Evolutionary conservation across 2,797 vertebrate genomes (phyloP), one percentile per base, ranked within the genome.

Genomic region (Sebastolobus alascanus): DNA sequence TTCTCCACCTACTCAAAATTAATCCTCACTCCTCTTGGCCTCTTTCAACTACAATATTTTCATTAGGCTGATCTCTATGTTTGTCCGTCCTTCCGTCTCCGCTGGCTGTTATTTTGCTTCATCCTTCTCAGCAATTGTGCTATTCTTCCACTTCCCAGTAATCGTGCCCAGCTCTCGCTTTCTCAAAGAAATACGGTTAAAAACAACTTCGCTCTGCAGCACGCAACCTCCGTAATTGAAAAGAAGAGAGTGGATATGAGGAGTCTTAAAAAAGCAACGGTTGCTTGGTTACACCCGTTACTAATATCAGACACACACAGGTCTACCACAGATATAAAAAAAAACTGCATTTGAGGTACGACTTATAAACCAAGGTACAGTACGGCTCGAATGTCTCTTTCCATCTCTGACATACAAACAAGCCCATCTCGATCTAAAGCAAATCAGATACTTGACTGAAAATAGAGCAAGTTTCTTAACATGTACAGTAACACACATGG

Each of bases 271-370:
- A 91, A 90, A 87, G 82, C 61, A 85, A 78, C 20, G 11, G 92
- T 94, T 94, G 91, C 93, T 87, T 90, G 88, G 93, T 90, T 91
- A 94, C 94, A 88, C 79, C 84, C 85, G 83, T 75, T 65, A 82
- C 73, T 69, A 85, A 87, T 72, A 68, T 11, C 77, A 91, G 64
- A 84, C 77, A 82, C 33, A 8, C 38, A 64, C 75, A 87, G 78
- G 88, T 90, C 54, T 64, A 82, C 25, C 68, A 69, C 25, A 69
- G 33, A 67, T 46, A 46, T 46, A 8, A 75, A 68, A 18, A 43
- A 70, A 55, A 77, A 4, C 60, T 20, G 22, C 2, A 52, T 59
- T 14, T 16, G 37, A 67, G 56, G 58, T 67, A 60, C 5, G 40
- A 84, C 66, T 70, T 60, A 52, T 6, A 73, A 75, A 65, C 8